Percentiles rank a stretch among this genome's conserved stretches.
These are phyloP conservation scores for Deilephila porcellus DNA, from an alignment of 2,888 invertebrate species.

Conservation along the genomic window DNA sequence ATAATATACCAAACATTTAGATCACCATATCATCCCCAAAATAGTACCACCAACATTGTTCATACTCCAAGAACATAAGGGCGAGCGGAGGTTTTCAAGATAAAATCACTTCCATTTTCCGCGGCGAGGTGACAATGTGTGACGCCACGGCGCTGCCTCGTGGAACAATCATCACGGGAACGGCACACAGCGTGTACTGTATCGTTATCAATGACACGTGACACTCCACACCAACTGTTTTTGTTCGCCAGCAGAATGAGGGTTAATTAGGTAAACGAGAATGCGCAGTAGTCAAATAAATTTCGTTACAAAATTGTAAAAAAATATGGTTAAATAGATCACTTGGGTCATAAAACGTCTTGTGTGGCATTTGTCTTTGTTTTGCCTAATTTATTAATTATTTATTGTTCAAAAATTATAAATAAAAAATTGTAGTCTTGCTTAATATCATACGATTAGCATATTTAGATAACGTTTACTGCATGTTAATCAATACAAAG, in stretches of 20 bases:
- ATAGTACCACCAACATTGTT: no score
- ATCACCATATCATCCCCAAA: no score
- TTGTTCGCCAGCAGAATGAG: neutral
- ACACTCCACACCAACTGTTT: slow-evolving; percentile 13
- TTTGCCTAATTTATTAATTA: no score
- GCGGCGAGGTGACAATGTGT: slow-evolving; percentile 13
- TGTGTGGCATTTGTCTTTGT: no score
- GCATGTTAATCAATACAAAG: no score
- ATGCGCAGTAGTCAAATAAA: neutral
- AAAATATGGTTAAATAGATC: neutral
- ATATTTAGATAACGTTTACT: no score
- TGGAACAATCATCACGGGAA: slow-evolving; percentile 12
- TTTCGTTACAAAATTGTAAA: neutral
- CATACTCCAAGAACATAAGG: neutral
- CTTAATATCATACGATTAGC: no score
- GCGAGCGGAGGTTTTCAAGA: neutral
- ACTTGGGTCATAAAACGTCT: no score
- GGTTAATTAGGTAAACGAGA: neutral
- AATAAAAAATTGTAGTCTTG: no score
- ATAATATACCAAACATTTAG: no score
- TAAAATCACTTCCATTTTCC: slow-evolving; percentile 24
- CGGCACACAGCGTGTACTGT: neutral
- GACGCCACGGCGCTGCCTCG: slow-evolving; percentile 4
- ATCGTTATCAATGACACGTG: slow-evolving; percentile 21
- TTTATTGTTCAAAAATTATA: no score